Evolutionary conservation across 2,888 invertebrate species (phyloP), one percentile per base, ranked within the genome.

Genomic region (Hirtodrosophila cameraria): DNA sequence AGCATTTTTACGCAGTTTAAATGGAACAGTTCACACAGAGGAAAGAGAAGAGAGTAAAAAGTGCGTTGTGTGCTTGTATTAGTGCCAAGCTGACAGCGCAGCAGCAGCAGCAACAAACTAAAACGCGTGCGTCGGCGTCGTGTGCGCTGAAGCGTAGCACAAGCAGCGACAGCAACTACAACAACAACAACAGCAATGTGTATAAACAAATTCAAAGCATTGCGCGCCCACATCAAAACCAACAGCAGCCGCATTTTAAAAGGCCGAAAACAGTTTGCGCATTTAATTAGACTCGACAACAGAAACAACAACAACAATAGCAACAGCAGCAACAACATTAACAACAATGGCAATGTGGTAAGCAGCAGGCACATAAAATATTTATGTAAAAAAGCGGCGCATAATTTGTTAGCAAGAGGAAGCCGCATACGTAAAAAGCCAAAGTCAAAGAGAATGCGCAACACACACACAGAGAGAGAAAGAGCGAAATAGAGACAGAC

Each of bases 171-270:
- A 50, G 18, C 43, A 39, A 30, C 25, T 45, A 33, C 55, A 45
- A 27, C 55, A 52, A 48, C 53, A 59, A 31, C 57, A 20, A 18
- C 46, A 54, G 35, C 50, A 69, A 77, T 76, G 76, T 80, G 60
- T 62, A 69, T 80, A 77, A 83, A 81, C 80, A 83, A 77, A 80
- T 83, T 75, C 67, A 80, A 75, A 72, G 62, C 72, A 68, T 31
- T 72, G 75, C 49, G 81, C 80, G 80, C 83, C 80, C 80, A 80
- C 80, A 80, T 83, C 57, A 80, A 83, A 77, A 69, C 43, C 50
- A 65, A 54, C 57, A 43, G 50, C 60, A 30, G 38, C 61, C 57
- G 65, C 71, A 70, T 78, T 75, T 71, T 12, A 68, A 84, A 81
- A 63, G 57, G 54, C 50, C 68, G 42, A 62, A 75, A 81, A 75